Evolutionary conservation across 2,888 invertebrate genomes (phyloP).

Genomic region (Calliphora vomitoria): DNA sequence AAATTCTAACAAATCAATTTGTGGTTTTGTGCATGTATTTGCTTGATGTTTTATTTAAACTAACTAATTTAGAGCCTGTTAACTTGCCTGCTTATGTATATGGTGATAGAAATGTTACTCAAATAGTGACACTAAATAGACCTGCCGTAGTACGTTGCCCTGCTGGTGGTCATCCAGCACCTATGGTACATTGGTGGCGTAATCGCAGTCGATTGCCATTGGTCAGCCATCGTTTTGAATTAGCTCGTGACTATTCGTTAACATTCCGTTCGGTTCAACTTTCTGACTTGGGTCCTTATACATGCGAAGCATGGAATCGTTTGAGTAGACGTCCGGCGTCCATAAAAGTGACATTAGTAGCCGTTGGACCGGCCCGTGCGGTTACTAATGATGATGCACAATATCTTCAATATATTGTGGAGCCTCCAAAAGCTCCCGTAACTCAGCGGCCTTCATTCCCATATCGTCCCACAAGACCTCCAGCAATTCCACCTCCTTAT

Average conservation of each 20-base stretch:
- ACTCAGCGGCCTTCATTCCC: slow-evolving; percentile 83
- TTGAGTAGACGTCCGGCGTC: slow-evolving; percentile 89
- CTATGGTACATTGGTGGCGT: slow-evolving; percentile 94
- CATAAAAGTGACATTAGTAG: slow-evolving; percentile 90
- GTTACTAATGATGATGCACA: slow-evolving; percentile 86
- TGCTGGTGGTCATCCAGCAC: slow-evolving; percentile 92
- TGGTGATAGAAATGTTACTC: slow-evolving; percentile 87
- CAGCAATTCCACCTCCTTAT: slow-evolving; percentile 78
- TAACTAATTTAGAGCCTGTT: slow-evolving; percentile 76
- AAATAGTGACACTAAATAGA: slow-evolving; percentile 89
- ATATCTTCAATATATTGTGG: slow-evolving; percentile 87
- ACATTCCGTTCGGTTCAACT: slow-evolving; percentile 89
- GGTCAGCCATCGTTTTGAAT: slow-evolving; percentile 86
- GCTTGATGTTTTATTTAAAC: slow-evolving; percentile 77
- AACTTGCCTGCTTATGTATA: slow-evolving; percentile 87
- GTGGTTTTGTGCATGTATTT: slow-evolving; percentile 60
- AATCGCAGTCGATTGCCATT: slow-evolving; percentile 91
- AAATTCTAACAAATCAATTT: slow-evolving; percentile 33
- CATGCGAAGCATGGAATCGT: slow-evolving; percentile 95
- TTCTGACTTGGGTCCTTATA: slow-evolving; percentile 92
- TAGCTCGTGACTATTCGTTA: slow-evolving; percentile 90
- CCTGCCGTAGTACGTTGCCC: slow-evolving; percentile 91
- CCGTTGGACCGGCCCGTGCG: slow-evolving; percentile 89
- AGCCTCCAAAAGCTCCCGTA: slow-evolving; percentile 85
- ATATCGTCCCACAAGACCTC: slow-evolving; percentile 84